Percentiles rank a stretch among this genome's conserved stretches.
Conservation (phyloP, 2,113 vertebrate species). For the Andinoacara biseriatus region DNA sequence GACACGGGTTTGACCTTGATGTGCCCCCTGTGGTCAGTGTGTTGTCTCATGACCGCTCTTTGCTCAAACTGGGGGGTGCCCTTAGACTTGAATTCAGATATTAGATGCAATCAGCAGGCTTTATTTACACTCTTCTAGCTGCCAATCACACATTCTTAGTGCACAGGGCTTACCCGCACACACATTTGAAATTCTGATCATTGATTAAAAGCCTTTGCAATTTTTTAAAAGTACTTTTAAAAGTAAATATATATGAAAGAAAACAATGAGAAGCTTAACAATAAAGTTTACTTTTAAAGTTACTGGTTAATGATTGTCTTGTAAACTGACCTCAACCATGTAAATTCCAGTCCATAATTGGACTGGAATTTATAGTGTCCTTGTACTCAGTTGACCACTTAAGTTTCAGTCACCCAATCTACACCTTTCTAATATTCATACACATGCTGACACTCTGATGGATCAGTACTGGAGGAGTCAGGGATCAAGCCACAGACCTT, state of each 20-base stretch:
- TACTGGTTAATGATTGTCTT: too few species aligned
- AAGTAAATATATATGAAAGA: background rate
- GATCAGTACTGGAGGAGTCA: background rate
- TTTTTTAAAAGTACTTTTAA: too few species aligned
- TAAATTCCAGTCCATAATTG: background rate
- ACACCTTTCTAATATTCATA: too few species aligned
- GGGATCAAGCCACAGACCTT: background rate
- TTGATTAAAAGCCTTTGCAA: background rate
- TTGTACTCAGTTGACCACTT: too few species aligned
- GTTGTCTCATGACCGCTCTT: constrained; percentile 20
- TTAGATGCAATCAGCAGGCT: background rate
- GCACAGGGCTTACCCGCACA: background rate
- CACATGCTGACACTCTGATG: too few species aligned
- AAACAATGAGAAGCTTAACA: background rate
- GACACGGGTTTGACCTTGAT: constrained; percentile 51
- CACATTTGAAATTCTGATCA: background rate
- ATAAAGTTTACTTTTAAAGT: too few species aligned
- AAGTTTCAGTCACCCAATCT: too few species aligned
- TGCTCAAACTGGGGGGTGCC: background rate
- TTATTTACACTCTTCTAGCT: background rate
- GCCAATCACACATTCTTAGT: background rate
- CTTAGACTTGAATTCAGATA: constrained; percentile 3
- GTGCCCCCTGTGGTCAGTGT: constrained; percentile 5
- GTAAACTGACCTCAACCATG: background rate
- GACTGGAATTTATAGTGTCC: background rate